phyloP scores from a whole-genome alignment of 1,140 invertebrate genomes.

The Aculops lycopersici region DNA sequence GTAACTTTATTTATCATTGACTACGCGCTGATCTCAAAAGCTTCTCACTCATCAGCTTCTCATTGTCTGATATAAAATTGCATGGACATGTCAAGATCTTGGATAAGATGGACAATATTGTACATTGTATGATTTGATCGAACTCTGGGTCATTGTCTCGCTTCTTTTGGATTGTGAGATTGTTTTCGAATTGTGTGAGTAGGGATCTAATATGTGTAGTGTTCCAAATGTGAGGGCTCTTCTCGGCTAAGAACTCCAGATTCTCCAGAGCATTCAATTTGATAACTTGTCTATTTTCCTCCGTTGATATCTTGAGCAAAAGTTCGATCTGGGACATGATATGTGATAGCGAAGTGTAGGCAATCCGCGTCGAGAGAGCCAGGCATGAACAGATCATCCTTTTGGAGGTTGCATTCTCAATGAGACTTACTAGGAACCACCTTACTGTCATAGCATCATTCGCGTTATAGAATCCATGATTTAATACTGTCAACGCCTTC shows the following conservation, averaged over 20 bases:
- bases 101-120: too few species aligned
- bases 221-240: conserved; percentile 41
- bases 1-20: too few species aligned
- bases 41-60: too few species aligned
- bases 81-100: too few species aligned
- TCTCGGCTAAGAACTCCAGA: conserved; percentile 34
- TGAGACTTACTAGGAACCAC: conserved; percentile 39
- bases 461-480: conserved; percentile 74
- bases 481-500: conserved; percentile 53
- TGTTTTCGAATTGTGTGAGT: too few species aligned
- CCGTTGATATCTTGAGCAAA: conserved; percentile 22
- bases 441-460: conserved; percentile 36
- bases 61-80: too few species aligned
- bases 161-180: too few species aligned
- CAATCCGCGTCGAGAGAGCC: conserved; percentile 51
- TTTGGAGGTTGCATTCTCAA: conserved; percentile 23
- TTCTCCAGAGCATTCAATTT: conserved; percentile 37
- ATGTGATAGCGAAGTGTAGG: conserved; percentile 53
- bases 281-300: conserved; percentile 31
- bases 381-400: conserved; percentile 57
- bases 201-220: conserved; percentile 24
- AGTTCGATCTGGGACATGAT: conserved; percentile 42
- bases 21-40: too few species aligned
- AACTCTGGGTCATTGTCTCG: too few species aligned
- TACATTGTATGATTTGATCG: too few species aligned